Evolutionary conservation across 2,797 vertebrate species (phyloP).

Genomic region (Pyrrhura leucotis): DNA sequence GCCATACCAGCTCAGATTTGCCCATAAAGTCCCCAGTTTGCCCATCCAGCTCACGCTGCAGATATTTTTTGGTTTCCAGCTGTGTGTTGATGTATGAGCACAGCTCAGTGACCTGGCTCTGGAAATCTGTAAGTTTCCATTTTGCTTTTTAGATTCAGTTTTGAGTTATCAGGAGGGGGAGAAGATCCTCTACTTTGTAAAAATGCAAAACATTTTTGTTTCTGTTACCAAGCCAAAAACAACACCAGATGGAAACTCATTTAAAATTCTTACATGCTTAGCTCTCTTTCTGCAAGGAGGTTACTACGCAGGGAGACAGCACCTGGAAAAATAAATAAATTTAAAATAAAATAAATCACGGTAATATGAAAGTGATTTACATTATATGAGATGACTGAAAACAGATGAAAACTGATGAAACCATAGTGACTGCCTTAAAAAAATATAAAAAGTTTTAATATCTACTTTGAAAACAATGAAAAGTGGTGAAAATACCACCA

Average conservation of each 20-base stretch:
- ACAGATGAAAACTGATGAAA: neutral
- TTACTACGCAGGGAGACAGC: neutral
- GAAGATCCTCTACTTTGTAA: neutral
- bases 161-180: neutral
- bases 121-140: neutral
- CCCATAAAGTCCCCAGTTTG: neutral
- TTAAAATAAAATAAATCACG: neutral
- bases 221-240: neutral
- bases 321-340: neutral
- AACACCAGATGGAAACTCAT: constrained; percentile 49
- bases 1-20: neutral
- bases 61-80: neutral
- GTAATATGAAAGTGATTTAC: neutral
- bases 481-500: neutral
- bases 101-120: neutral
- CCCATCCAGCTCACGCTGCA: neutral
- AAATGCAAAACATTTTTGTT: constrained; percentile 30
- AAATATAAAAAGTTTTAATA: neutral
- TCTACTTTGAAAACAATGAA: neutral
- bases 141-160: neutral
- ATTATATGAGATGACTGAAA: neutral
- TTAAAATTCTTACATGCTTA: constrained; percentile 38
- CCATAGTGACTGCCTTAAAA: neutral
- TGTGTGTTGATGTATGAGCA: neutral
- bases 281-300: neutral